These are phyloP conservation scores for Vireo altiloquus DNA, from an alignment of 2,113 vertebrate genomes.

Conservation along the genomic window DNA sequence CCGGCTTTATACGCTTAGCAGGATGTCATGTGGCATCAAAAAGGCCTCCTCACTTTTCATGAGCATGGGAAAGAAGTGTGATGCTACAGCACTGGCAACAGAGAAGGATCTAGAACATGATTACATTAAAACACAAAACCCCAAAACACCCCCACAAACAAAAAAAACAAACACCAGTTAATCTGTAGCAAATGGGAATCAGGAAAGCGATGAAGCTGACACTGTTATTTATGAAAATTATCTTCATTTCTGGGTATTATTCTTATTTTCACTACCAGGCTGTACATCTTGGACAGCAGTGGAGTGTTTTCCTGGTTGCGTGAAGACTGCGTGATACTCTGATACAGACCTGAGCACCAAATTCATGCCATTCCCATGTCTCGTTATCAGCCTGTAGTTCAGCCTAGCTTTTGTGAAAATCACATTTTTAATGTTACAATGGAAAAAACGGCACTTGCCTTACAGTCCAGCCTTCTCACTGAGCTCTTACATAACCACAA, in stretches of 20 bases:
- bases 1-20: neutral
- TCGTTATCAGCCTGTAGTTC: neutral
- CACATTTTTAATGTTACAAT: neutral
- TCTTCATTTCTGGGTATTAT: neutral
- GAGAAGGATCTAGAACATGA: neutral
- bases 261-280: neutral
- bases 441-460: neutral
- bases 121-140: neutral
- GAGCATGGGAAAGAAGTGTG: accelerated
- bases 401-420: neutral
- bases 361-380: neutral
- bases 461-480: neutral
- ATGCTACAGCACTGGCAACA: neutral
- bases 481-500: neutral
- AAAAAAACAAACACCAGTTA: neutral
- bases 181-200: neutral
- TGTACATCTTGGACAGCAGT: neutral
- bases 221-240: neutral
- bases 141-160: neutral
- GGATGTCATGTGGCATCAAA: neutral
- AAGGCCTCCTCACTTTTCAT: neutral
- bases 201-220: neutral
- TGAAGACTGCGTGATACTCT: neutral
- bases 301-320: neutral
- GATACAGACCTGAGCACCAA: neutral